These are phyloP conservation scores for Cochlearius cochlearius DNA, from an alignment of 2,113 vertebrate genomes.

Conservation along the genomic window DNA sequence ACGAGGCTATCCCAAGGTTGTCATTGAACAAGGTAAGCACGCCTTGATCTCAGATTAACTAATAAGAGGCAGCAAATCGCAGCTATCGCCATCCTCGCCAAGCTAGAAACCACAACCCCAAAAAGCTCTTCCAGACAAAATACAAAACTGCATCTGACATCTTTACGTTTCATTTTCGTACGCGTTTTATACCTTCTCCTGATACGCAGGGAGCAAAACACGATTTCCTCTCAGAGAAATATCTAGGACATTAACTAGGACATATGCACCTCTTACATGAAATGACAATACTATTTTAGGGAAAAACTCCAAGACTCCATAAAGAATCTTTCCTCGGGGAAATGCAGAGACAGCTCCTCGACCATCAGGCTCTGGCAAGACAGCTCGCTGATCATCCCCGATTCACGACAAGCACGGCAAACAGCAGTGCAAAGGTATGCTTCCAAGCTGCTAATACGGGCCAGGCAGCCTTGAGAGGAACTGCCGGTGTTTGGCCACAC, in stretches of 20 bases:
- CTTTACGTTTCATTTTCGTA: not conserved
- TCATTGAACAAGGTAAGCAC: not conserved
- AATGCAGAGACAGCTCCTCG: not conserved
- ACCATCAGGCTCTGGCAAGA: not conserved
- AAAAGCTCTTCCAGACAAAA: not conserved
- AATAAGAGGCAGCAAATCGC: not conserved
- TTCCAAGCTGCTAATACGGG: not conserved
- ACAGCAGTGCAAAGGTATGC: not conserved
- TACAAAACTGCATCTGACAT: not conserved
- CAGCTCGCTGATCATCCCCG: not conserved
- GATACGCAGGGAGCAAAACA: not conserved
- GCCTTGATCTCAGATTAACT: not conserved
- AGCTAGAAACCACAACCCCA: not conserved
- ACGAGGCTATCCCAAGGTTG: not conserved
- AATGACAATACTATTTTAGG: slow-evolving; percentile 15
- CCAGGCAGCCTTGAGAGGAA: not conserved
- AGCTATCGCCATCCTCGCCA: not conserved
- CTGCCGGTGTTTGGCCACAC: not conserved
- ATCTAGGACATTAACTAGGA: slow-evolving; percentile 58
- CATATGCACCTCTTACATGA: not conserved
- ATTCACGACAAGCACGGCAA: fast-evolving
- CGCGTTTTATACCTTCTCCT: not conserved
- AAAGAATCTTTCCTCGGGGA: not conserved
- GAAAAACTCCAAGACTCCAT: not conserved
- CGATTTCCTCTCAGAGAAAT: not conserved